These are phyloP conservation scores for Chloropsis cyanopogon DNA, from an alignment of 2,113 vertebrate species.

Conservation along the genomic window DNA sequence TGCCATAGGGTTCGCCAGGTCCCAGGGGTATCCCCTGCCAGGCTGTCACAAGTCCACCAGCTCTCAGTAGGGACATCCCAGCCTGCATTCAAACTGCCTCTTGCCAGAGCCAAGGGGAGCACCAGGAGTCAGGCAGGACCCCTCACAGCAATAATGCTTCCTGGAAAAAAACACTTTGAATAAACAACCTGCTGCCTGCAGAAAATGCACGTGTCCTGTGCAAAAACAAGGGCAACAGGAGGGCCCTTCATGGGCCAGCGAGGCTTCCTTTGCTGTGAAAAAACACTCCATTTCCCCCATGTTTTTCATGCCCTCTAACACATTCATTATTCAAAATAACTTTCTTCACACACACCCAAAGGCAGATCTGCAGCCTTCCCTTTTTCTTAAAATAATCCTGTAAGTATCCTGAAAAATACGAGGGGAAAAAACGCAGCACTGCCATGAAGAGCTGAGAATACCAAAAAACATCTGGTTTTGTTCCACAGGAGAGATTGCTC, in stretches of 20 bases:
- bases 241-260: neutral
- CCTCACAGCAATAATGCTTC: neutral
- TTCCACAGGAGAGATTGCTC: conserved; percentile 58
- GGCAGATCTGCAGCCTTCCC: conserved; percentile 12
- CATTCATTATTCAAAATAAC: conserved; percentile 48
- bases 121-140: neutral
- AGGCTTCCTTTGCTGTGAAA: neutral
- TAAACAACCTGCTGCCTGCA: neutral
- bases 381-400: conserved; percentile 35
- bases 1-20: neutral
- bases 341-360: conserved; percentile 26
- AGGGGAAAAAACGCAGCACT: neutral
- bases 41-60: neutral
- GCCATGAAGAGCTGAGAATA: conserved; percentile 39
- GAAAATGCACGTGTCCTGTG: neutral
- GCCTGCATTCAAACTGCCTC: neutral
- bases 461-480: conserved; percentile 69
- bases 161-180: neutral
- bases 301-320: conserved; percentile 45
- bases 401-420: conserved; percentile 21
- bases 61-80: neutral
- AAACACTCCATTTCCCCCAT: neutral
- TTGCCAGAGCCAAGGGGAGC: fast-evolving
- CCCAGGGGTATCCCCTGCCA: neutral
- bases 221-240: conserved; percentile 10